Conservation (phyloP, 2,113 vertebrate species). For the Camarhynchus parvulus region DNA sequence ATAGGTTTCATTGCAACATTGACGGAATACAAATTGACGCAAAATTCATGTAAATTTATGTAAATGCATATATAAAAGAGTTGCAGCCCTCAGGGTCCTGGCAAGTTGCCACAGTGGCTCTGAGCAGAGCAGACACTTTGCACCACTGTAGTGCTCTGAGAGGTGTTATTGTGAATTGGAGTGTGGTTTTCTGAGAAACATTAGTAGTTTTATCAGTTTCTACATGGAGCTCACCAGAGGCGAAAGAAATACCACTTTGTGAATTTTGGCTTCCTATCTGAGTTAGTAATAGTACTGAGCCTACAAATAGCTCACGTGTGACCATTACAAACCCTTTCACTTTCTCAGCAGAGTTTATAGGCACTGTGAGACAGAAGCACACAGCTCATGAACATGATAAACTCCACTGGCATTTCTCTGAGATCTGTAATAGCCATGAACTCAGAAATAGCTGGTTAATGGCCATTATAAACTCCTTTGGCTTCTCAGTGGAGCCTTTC, state of each 20-base stretch:
- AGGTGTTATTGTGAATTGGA: conserved; percentile 56
- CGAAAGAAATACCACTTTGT: conserved; percentile 47
- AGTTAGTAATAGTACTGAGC: conserved; percentile 18
- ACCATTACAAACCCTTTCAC: conserved; percentile 47
- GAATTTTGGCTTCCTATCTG: conserved; percentile 55
- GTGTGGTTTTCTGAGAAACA: conserved; percentile 47
- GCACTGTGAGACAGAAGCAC: conserved; percentile 30
- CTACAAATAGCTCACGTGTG: conserved; percentile 51
- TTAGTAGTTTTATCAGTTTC: conserved; percentile 50
- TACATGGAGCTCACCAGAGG: conserved; percentile 46
- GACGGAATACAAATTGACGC: conserved; percentile 53
- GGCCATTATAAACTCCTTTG: conserved; percentile 50
- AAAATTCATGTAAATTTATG: conserved; percentile 72
- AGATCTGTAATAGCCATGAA: conserved; percentile 42
- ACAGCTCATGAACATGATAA: conserved; percentile 11
- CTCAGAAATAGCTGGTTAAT: conserved; percentile 36
- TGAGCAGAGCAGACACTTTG: conserved; percentile 50
- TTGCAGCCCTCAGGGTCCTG: conserved; percentile 64
- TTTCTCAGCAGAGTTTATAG: conserved; percentile 40
- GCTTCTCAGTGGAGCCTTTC: conserved; percentile 29
- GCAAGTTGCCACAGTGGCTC: conserved; percentile 62
- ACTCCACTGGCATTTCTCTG: conserved; percentile 2
- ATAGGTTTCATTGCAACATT: conserved; percentile 55
- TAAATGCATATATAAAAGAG: conserved; percentile 69
- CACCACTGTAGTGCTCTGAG: conserved; percentile 37